These are phyloP conservation scores for Microctonus brassicae DNA, from an alignment of 2,888 invertebrate species.

Conservation along the genomic window DNA sequence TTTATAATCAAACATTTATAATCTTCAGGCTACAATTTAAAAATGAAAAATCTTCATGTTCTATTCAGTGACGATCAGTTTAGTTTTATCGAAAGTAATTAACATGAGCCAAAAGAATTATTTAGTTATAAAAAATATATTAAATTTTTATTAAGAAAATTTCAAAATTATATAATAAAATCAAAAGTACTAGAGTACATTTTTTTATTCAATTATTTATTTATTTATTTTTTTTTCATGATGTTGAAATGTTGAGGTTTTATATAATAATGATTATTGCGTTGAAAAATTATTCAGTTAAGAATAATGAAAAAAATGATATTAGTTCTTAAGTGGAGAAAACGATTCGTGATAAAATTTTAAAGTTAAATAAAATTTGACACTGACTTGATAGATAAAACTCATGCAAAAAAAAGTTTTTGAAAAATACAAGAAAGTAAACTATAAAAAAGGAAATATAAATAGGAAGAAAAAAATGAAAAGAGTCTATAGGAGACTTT, in stretches of 20 bases:
- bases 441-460: too few species aligned
- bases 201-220: too few species aligned
- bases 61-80: too few species aligned
- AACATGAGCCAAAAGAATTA: too few species aligned
- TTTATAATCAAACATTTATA: slow-evolving; percentile 2
- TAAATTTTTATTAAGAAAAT: too few species aligned
- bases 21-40: not conserved
- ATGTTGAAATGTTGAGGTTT: too few species aligned
- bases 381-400: slow-evolving; percentile 38
- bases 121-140: too few species aligned
- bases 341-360: slow-evolving; percentile 34
- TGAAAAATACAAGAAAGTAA: not conserved
- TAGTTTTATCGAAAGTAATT: too few species aligned
- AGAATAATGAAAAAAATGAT: slow-evolving; percentile 27
- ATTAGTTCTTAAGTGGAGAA: slow-evolving; percentile 10
- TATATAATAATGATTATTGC: not conserved
- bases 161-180: too few species aligned
- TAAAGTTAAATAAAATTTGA: slow-evolving; percentile 21
- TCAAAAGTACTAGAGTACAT: too few species aligned
- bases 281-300: slow-evolving; percentile 1
- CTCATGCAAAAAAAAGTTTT: slow-evolving; percentile 23
- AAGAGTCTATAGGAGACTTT: slow-evolving; percentile 17
- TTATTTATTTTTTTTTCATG: too few species aligned
- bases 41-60: too few species aligned
- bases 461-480: not conserved